Evolutionary conservation across 2,113 vertebrate species (phyloP).

Genomic region (Strix uralensis): DNA sequence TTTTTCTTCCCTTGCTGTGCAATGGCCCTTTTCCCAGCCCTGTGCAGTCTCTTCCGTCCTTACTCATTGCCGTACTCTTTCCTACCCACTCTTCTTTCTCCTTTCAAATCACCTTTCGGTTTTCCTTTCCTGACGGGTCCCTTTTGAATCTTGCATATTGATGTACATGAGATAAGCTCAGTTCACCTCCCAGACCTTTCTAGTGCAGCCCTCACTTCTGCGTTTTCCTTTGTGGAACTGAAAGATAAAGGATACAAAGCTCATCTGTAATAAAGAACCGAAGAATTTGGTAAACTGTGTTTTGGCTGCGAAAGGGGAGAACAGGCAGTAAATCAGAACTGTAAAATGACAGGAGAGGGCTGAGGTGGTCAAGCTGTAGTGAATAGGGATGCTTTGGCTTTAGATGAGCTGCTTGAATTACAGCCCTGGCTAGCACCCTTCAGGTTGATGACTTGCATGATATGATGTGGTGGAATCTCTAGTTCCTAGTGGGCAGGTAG

Average conservation of each 20-base stretch:
- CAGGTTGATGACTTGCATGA: neutral
- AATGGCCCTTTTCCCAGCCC: neutral
- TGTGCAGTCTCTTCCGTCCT: constrained; percentile 19
- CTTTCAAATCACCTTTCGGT: constrained; percentile 36
- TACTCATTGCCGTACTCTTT: neutral
- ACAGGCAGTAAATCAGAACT: neutral
- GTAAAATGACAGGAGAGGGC: neutral
- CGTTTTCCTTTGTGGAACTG: constrained; percentile 33
- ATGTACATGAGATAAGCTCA: neutral
- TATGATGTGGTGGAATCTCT: neutral
- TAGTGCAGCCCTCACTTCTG: constrained; percentile 5
- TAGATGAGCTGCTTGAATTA: neutral
- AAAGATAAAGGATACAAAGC: neutral
- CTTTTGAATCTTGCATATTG: constrained; percentile 39
- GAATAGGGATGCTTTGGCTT: neutral
- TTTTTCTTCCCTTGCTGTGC: constrained; percentile 16
- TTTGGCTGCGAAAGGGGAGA: neutral
- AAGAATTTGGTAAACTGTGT: neutral
- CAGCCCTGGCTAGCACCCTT: neutral
- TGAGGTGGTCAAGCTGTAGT: neutral
- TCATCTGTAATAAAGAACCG: neutral
- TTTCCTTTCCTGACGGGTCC: neutral
- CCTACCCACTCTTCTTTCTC: neutral
- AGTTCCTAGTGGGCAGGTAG: neutral
- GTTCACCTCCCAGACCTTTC: constrained; percentile 32